phyloP scores from a whole-genome alignment of 2,113 vertebrate genomes.

The Cettia cetti region DNA sequence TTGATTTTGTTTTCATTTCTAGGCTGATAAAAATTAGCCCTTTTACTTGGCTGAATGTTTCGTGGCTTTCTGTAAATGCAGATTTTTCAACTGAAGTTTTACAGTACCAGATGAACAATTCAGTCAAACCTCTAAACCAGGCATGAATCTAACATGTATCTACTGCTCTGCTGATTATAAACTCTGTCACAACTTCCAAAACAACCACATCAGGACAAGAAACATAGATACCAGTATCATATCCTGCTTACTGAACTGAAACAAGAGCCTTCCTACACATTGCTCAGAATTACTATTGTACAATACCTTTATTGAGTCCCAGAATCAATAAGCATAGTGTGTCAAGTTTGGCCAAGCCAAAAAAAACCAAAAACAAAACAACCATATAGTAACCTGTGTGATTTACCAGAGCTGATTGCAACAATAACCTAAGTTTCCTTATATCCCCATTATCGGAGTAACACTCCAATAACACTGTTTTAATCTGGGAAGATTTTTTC shows the following conservation, averaged over 20 bases:
- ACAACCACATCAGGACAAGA: neutral
- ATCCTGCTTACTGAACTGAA: neutral
- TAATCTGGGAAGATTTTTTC: neutral
- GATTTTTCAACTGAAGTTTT: neutral
- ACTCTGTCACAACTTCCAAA: neutral
- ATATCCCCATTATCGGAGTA: neutral
- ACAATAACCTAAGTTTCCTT: neutral
- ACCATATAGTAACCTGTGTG: neutral
- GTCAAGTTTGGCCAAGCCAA: neutral
- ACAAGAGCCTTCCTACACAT: neutral
- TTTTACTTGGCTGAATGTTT: neutral
- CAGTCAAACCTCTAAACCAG: neutral
- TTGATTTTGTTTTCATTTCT: neutral
- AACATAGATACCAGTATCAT: neutral
- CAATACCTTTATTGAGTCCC: neutral
- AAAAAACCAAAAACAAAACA: too few species aligned
- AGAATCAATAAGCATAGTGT: neutral
- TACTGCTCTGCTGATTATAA: neutral
- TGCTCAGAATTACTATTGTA: neutral
- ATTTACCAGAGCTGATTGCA: neutral
- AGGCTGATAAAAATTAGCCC: neutral
- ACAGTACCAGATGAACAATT: neutral
- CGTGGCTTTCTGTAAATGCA: neutral
- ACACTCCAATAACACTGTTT: accelerated
- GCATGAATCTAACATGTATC: neutral